Evolutionary conservation across 2,888 invertebrate species (phyloP), one percentile per base, ranked within the genome.

Genomic region (Epinotia ramella): DNA sequence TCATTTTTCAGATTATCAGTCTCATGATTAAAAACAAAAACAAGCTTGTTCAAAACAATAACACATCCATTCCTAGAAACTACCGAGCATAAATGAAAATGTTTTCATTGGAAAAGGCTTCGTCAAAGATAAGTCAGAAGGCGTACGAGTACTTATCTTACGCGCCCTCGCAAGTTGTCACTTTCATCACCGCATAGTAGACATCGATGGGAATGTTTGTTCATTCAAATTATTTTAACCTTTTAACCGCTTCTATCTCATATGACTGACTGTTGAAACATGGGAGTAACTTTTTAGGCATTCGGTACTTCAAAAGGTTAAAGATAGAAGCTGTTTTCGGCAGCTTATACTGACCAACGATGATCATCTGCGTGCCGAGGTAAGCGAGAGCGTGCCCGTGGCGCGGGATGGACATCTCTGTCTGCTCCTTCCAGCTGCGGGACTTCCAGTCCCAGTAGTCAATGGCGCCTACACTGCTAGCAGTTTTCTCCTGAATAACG

Each of bases 381-480:
- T 95, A 96, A 0, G 95, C 96, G 3, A 96, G 92, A 1, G 96
- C 94, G 81, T 96, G 96, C 1, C 96, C 96, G 83, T 96, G 96
- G 60, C 96, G 90, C 0, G 96, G 95, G 80, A 96, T 95, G 13
- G 95, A 95, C 95, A 96, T 95, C 82, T 96, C 95, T 0, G 96
- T 94, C 77, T 95, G 93, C 70, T 90, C 91, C 76, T 89, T 93
- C 96, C 96, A 96, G 77, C 89, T 86, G 56, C 94, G 91, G 9
- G 86, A 89, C 73, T 93, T 91, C 83, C 94, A 92, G 83, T 96
- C 95, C 96, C 96, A 96, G 28, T 95, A 87, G 82, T 96, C 96
- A 64, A 96, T 94, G 20, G 93, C 93, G 5, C 93, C 93, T 7
- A 96, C 93, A 78, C 96, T 96, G 77, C 94, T 94, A 0, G 95